A percentile compares a stretch with the other conserved stretches of the same genome.
Evolutionary conservation across 2,113 vertebrate species (phyloP).

Genomic region (Meles meles): DNA sequence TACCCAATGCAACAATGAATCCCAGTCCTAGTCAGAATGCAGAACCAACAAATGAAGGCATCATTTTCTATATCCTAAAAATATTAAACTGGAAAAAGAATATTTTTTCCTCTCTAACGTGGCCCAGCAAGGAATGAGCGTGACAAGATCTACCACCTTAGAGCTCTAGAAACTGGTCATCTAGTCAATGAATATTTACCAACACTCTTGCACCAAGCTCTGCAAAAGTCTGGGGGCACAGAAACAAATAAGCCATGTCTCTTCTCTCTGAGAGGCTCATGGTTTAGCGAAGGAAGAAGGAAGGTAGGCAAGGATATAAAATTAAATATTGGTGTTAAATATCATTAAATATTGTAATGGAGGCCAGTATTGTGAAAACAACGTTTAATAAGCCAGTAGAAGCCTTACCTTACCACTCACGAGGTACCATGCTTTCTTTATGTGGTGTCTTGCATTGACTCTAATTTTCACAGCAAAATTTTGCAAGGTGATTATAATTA

Average conservation of each 20-base stretch:
- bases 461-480: background rate
- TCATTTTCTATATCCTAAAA: background rate
- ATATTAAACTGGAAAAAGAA: background rate
- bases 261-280: background rate
- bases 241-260: background rate
- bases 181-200: background rate
- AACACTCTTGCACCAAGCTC: background rate
- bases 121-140: background rate
- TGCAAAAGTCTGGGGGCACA: background rate
- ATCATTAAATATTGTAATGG: background rate
- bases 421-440: background rate
- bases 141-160: background rate
- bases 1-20: background rate
- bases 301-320: background rate
- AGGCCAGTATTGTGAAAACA: background rate
- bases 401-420: background rate
- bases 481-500: background rate
- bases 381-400: background rate
- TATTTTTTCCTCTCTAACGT: background rate
- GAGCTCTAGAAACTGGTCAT: background rate
- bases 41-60: background rate
- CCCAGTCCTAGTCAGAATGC: background rate
- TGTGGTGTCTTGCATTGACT: background rate
- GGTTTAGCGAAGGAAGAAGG: background rate
- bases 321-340: background rate